phyloP scores from a whole-genome alignment of 1,140 invertebrate genomes.

The Hermetia illucens region DNA sequence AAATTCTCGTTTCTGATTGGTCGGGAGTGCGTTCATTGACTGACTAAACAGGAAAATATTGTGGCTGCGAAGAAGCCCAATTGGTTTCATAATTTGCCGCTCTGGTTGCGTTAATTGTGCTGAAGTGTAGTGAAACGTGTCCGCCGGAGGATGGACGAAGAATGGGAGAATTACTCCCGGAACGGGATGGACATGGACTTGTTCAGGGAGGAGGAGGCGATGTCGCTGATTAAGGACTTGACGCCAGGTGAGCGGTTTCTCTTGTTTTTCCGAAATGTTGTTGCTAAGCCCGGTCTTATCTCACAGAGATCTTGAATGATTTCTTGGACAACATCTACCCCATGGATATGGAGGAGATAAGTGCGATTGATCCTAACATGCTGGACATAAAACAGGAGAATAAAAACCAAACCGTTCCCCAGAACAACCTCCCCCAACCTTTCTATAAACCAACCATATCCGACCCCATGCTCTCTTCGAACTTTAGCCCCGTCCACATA shows the following conservation, averaged over 20 bases:
- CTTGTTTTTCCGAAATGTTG: too few relatives aligned
- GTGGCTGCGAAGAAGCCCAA: neutral
- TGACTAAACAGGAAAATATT: neutral
- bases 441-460: neutral
- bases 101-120: neutral
- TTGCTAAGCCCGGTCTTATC: too few relatives aligned
- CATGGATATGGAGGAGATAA: too few relatives aligned
- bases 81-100: neutral
- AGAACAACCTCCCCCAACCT: too few relatives aligned
- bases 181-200: slow-evolving; percentile 13
- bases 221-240: slow-evolving; percentile 24
- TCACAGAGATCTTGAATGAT: neutral
- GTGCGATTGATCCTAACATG: too few relatives aligned
- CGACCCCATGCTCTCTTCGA: neutral
- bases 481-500: neutral
- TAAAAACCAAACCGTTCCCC: too few relatives aligned
- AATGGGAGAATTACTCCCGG: slow-evolving; percentile 13
- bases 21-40: neutral
- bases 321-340: slow-evolving; percentile 1
- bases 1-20: slow-evolving; percentile 8
- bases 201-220: slow-evolving; percentile 22
- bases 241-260: slow-evolving; percentile 11
- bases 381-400: too few relatives aligned
- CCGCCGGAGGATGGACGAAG: slow-evolving; percentile 10
- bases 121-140: neutral